Base-by-base conservation (phyloP, 2,797 vertebrate species). In the Hirundo rustica region DNA sequence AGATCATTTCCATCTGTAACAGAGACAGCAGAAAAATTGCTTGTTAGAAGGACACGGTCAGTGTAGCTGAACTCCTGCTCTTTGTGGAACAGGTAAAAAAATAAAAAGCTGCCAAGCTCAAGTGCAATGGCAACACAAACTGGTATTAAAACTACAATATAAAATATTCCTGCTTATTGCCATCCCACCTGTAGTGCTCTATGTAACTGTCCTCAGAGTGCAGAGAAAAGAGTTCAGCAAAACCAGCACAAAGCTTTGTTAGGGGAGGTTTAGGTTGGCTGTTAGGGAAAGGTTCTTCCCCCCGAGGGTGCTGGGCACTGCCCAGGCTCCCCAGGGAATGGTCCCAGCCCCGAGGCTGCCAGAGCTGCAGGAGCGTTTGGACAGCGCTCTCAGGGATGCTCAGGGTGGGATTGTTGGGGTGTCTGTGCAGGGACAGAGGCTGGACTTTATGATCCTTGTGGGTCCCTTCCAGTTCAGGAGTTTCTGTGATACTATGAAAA, bases 401-500 rank as follows among this genome's bases (percentile, higher is more conserved):
- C 66, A 40, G 51, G 29, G 10, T 29, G 51, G 57, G 44, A 3
- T 4, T 57, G 10, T 19, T 76, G 72, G 27, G 11, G 19, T 4
- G 20, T 0, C 51, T 13, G 2, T 0, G 58, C 4, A 65, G 36
- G 51, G 12, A 0, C 57, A 19, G 45, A 44, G 1, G 4, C 0
- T 58, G 51, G 4, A 4, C 10, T 40, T n/a, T n/a, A n/a, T 71
- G 3, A 17, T 40, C 40, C 30, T 0, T 45, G n/a, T 1, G 34
- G 7, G 22, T 53, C 16, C 34, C 13, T 78, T 23, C 34, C 30
- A 47, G 1, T 30, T 84, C 40, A 36, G 38, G 40, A 47, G 26
- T 60, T 84, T 47, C 66, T 90, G 40, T 60, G 47, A 14, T 66
- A 66, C 51, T 72, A 4, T 78, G 47, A 32, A 66, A 60, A 47